Evolutionary conservation across 2,888 invertebrate species (phyloP), one percentile per base, ranked within the genome.

Genomic region (Xanthorhoe designata): DNA sequence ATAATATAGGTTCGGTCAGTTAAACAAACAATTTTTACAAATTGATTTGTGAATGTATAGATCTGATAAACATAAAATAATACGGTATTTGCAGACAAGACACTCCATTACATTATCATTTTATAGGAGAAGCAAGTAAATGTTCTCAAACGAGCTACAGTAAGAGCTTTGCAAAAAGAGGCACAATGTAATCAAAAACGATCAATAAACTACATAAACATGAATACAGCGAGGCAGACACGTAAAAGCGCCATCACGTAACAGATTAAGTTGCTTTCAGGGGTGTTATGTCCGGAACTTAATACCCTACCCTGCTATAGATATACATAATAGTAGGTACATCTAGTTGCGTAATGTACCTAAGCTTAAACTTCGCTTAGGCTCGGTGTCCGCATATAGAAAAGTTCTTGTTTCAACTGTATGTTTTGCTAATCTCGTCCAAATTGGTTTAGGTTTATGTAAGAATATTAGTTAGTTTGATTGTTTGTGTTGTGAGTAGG

Each of bases 261-360:
- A 65, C 58, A 71, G 57, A 76, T 74, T 70, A 73, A 73, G 72
- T 75, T 69, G 71, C 73, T 71, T 73, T 72, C 69, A 72, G 72
- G 68, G 73, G 66, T 68, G 73, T 74, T 74, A 47, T 47, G 17
- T 69, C 71, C 67, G 78, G 74, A 42, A 83, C 78, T 75, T 78
- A 47, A 47, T 61, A 50, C 50, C 49, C 55, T 13, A 81, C 82
- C 47, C 47, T 17, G 8, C 13, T 47, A 47, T 47, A 15, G 17
- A 17, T 47, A 1, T 45, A 17, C 8, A 15, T 47, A 47, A 5
- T 15, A 47, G 10, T 42, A 42, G 42, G 38, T 7, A 38, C 38
- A 38, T 38, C 38, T 32, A 32, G 32, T 32, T 32, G 32, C 6
- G 32, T 5, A 5, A 32, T 3, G 5, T 32, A 32, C 24, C n/a